Evolutionary conservation across 2,113 vertebrate genomes (phyloP), one percentile per base, ranked within the genome.

Genomic region (Cyprinodon tularosa): DNA sequence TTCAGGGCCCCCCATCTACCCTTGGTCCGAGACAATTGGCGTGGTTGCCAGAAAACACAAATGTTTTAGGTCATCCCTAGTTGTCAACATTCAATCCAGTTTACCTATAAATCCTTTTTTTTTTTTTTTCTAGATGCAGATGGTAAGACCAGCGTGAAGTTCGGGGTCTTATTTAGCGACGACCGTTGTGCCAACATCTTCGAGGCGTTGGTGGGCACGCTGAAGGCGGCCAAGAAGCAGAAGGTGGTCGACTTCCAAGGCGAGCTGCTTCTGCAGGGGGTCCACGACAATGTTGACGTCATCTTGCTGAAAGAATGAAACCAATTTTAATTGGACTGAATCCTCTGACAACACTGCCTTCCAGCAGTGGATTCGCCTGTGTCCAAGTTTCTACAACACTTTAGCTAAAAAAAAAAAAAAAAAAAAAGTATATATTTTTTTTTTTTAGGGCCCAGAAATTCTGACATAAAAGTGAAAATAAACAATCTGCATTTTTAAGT

Each of bases 161-260:
- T 99, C 47, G 98, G 98, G 22, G 96, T 98, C 57, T 91, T 99
- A 67, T 99, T 99, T 80, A 94, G 74, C 11, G 98, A 99, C 60
- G 97, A 98, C 45, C 94, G 92, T 39, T 99, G 97, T 88, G 97
- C 98, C 91, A 99, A 99, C 84, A 96, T 99, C 89, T 99, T 99
- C 57, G 98, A 99, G 94, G 98, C 98, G 0, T 68, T 99, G 36
- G 97, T 99, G 47, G 98, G 98, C 71, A 99, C 98, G 1, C 92
- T 99, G 70, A 98, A 92, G 91, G 97, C 98, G 0, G 98, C 97
- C 40, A 99, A 99, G 84, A 94, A 89, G 75, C 96, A 91, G 81
- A 97, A 97, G 87, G 76, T 98, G 13, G 44, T 99, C 62, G 86
- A 71, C 0, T 99, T 96, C 44, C 39, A 94, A 14, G 94, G 95